Base-by-base conservation (phyloP, 2,797 vertebrate species). In the Eulemur albifrons region DNA sequence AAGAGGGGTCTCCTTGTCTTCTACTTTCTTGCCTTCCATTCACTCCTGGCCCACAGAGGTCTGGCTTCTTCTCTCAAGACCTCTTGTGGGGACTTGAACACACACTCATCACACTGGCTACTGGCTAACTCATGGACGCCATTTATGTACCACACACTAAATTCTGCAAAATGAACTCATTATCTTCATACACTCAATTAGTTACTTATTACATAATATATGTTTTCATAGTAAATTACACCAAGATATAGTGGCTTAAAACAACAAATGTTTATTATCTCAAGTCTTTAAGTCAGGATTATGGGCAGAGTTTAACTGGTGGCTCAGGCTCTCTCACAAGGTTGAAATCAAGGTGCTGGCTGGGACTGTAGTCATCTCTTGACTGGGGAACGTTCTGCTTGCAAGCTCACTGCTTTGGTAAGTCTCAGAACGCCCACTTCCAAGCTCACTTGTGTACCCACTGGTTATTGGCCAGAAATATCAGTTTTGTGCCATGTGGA, bases 41-140 rank as follows among this genome's bases (percentile, higher is more conserved):
- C 25, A 35, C 59, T 94, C 18, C 15, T 43, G 15, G 38, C 25
- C 73, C 65, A 65, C 57, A 12, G 4, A 73, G 57, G 3, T 52
- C 73, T 84, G 32, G 86, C 95, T 75, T 97, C 97, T 98, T 96
- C 93, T 98, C 92, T 98, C 75, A 95, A 94, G 35, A 92, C 23
- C 59, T 30, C n/a, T 80, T 45, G 57, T 72, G 17, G 43, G 52
- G 20, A 94, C 52, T n/a, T 52, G 59, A 89, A 54, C 6, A 67
- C 25, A 70, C 52, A n/a, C 7, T 2, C 93, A 95, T 94, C 30
- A 38, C 4, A 48, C 61, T 82, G 17, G 6, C 15, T 52, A 5
- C 11, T 93, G n/a, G 23, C 21, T 90, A 48, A 50, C n/a, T 13
- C 17, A 83, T 38, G 52, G 38, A 5, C 30, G 8, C 57, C 4